Conservation (phyloP, 1,140 invertebrate species). For the Drosophila parabipectinata region DNA sequence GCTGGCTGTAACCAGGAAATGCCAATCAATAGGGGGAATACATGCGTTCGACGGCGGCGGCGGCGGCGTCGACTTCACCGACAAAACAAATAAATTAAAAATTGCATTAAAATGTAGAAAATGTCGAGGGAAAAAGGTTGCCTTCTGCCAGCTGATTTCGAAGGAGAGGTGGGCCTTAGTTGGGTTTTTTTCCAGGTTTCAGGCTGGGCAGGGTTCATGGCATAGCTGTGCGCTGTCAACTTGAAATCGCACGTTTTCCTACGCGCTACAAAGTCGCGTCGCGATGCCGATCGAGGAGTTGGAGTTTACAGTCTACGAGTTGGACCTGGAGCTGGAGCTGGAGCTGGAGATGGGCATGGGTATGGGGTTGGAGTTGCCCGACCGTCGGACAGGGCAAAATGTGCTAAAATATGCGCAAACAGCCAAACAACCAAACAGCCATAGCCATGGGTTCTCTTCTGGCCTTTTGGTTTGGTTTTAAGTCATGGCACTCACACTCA, state of each 20-base stretch:
- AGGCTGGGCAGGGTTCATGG: conserved; percentile 74
- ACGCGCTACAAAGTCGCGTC: conserved; percentile 77
- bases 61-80: conserved; percentile 37
- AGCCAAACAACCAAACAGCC: conserved; percentile 44
- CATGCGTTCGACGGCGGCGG: conserved; percentile 59
- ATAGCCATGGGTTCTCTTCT: conserved; percentile 1
- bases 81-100: conserved; percentile 82
- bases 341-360: neutral
- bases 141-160: conserved; percentile 75
- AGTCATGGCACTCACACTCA: conserved; percentile 55
- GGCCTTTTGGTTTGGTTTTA: conserved; percentile 45
- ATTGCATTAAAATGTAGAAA: conserved; percentile 83
- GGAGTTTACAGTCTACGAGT: conserved; percentile 1
- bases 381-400: conserved; percentile 60
- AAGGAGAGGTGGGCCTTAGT: conserved; percentile 1
- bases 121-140: conserved; percentile 68
- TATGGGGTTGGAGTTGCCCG: conserved; percentile 8
- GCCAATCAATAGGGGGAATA: conserved; percentile 79
- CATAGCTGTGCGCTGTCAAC: conserved; percentile 79
- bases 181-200: conserved; percentile 6
- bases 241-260: conserved; percentile 81
- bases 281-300: conserved; percentile 63
- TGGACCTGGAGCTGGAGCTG: conserved; percentile 7
- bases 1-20: conserved; percentile 79
- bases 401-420: conserved; percentile 82